Evolutionary conservation across 2,113 vertebrate species (phyloP), one percentile per base, ranked within the genome.

Genomic region (Nestor notabilis): DNA sequence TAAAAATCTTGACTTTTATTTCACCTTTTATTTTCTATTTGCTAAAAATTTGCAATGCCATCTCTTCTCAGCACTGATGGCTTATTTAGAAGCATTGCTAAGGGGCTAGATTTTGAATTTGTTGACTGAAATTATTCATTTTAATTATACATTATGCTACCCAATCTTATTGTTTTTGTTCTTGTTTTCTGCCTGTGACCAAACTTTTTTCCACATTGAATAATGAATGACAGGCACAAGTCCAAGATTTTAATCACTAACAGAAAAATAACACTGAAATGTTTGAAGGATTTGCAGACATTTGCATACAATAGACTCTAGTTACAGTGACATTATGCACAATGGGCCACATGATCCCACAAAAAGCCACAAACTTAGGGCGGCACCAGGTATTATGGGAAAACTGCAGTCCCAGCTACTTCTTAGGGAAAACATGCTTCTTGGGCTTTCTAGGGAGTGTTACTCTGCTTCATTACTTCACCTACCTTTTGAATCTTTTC

Each of bases 171-270:
- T 96, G 69, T 60, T 81, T 94, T 91, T 95, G 87, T 88, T 93
- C 71, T 88, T 92, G 64, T 64, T 94, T 94, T 94, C 80, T 89
- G 92, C 24, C 94, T 92, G 90, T 68, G 61, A 95, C 85, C 66
- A 93, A 94, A 65, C 3, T 76, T 85, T 91, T 82, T 90, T 95
- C 52, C 50, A 41, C 29, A 10, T 53, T 94, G 47, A 79, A 87
- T 87, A 89, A 95, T 86, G 64, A 96, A 96, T 92, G 72, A 77
- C 69, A 95, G 96, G 86, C 92, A 90, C 43, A 80, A 87, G 52
- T 89, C 76, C 96, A 93, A 96, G 89, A 90, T 90, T 95, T 87
- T 90, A 96, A 92, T 92, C 94, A 60, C 74, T 61, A 87, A 74
- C 69, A 92, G 85, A 92, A 95, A 94, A 93, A 78, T 37, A 89